Evolutionary conservation across 1,140 invertebrate genomes (phyloP).

Genomic region (Drosophila equinoxialis): DNA sequence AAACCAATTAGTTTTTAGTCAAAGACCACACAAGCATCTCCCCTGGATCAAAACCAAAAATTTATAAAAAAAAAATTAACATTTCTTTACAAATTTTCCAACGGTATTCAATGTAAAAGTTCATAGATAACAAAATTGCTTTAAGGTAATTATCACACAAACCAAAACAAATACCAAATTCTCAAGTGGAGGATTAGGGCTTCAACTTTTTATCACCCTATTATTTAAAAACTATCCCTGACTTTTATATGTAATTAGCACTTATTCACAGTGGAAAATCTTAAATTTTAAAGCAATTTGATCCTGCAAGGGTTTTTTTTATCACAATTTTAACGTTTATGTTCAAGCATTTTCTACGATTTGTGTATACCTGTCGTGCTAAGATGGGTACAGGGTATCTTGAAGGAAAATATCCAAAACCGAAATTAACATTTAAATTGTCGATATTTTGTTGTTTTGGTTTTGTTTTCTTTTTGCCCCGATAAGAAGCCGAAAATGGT

Average conservation of each 20-base stretch:
- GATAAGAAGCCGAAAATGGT: conserved; percentile 78
- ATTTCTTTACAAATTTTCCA: conserved; percentile 75
- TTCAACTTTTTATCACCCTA: neutral
- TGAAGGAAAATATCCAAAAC: neutral
- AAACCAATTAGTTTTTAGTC: conserved; percentile 70
- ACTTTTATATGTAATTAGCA: neutral
- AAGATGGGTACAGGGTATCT: neutral
- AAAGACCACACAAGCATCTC: conserved; percentile 56
- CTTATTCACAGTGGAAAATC: neutral
- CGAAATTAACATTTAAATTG: conserved; percentile 76
- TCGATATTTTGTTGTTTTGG: conserved; percentile 31
- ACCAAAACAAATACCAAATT: conserved; percentile 68
- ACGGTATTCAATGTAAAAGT: conserved; percentile 75
- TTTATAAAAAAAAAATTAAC: conserved; percentile 50
- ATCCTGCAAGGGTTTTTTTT: too few relatives aligned
- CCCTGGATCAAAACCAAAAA: neutral
- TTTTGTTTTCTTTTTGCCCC: conserved; percentile 36
- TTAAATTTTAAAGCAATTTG: neutral
- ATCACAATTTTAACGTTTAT: neutral
- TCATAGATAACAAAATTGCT: conserved; percentile 61
- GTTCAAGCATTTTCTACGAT: neutral
- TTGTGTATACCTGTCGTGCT: neutral
- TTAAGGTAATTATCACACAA: conserved; percentile 75
- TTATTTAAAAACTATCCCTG: too few relatives aligned
- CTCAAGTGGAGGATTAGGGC: neutral